Conservation (phyloP, 2,113 vertebrate genomes). For the Oreochromis spilurus region DNA sequence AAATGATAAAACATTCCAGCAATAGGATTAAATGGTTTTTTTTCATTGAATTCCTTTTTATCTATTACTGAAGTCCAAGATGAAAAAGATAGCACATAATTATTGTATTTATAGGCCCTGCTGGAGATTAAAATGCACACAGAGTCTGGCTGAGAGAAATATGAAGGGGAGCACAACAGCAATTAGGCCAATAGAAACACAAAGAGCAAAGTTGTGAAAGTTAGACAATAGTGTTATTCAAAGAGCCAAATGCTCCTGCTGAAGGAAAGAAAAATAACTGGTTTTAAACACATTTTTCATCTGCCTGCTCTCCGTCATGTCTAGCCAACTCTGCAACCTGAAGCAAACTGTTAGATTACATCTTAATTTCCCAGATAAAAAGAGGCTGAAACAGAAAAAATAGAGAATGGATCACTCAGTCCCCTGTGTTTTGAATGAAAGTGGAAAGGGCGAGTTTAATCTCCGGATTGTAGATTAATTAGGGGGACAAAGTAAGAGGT, state of each 20-base stretch:
- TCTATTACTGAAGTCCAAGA: background rate
- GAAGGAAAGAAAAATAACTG: background rate
- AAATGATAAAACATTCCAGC: background rate
- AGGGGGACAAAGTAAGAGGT: background rate
- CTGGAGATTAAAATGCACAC: conserved; percentile 23
- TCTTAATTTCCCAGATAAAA: conserved; percentile 43
- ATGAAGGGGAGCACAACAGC: conserved; percentile 9
- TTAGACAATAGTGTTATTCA: conserved; percentile 45
- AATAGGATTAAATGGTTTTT: background rate
- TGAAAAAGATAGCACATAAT: background rate
- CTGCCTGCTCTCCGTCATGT: conserved; percentile 21
- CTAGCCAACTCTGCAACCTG: conserved; percentile 22
- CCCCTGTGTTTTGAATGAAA: conserved; percentile 1
- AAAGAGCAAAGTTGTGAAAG: conserved; percentile 25
- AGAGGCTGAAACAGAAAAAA: background rate
- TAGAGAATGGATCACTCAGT: conserved; percentile 18
- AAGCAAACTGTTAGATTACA: conserved; percentile 40
- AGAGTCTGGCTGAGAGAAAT: conserved; percentile 10
- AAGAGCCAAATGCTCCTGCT: conserved; percentile 7
- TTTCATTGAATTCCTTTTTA: background rate
- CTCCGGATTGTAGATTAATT: conserved; percentile 53
- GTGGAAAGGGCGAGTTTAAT: conserved; percentile 38
- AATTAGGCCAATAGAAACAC: conserved; percentile 20
- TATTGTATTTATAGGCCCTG: background rate
- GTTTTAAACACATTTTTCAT: conserved; percentile 50